Evolutionary conservation across 2,888 invertebrate species (phyloP), one percentile per base, ranked within the genome.

Genomic region (Cecidostiba fungosa): DNA sequence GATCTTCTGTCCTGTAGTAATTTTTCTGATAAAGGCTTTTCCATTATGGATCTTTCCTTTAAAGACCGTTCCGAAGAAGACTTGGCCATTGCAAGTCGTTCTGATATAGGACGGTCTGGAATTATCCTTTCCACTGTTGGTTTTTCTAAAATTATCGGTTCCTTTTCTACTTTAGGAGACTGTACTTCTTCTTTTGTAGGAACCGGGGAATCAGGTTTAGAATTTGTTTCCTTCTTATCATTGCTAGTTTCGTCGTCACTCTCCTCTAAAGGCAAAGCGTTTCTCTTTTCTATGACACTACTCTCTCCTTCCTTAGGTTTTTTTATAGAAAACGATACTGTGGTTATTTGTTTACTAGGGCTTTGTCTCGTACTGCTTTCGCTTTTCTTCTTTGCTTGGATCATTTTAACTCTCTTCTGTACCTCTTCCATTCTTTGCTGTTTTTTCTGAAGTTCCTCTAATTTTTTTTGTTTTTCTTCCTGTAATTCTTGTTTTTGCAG

Each of bases 261-360:
- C 29, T 96, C 96, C 90, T 97, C 97, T 89, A 97, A 95, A 0
- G 97, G 96, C 62, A 98, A 91, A 0, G 97, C 96, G 80, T 96
- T 97, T 12, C 93, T 90, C 92, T 96, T 97, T 80, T 94, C 93
- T 4, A 96, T 95, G 1, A 96, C 93, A 1, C 95, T 94, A 0
- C 95, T 94, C 76, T 96, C 95, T 0, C 96, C 95, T 84, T 97
- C 97, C 91, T 97, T 97, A 0, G 96, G 94, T 91, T 97, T 97
- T 90, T 96, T 97, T 69, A 98, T 97, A 0, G 97, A 98, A 92
- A 98, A 98, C 85, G 97, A 96, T 0, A 98, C 97, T 0, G 97
- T 93, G 0, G 92, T 93, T 29, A 93, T 89, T 82, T 91, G 92
- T 74, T 91, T 92, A 3, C 81, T 83, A 5, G 85, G 85, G 36